A percentile compares a stretch with the other conserved stretches of the same genome.
Conservation (phyloP, 1,140 invertebrate genomes). For the Drosophila neocordata region DNA sequence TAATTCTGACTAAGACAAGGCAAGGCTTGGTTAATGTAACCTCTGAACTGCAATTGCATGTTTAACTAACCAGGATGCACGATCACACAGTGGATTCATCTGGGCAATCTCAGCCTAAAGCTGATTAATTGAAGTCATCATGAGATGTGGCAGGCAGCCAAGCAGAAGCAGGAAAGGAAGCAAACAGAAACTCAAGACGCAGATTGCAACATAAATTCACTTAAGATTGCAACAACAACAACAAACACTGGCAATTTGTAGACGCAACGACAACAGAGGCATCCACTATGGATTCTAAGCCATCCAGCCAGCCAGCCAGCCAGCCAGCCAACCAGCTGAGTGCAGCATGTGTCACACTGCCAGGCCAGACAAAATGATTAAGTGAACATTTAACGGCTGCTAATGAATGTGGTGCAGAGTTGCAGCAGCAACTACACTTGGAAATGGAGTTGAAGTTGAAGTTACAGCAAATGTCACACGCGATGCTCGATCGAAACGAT, state of each 20-base stretch:
- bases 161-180: slow-evolving; percentile 33
- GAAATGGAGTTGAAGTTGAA: slow-evolving; percentile 39
- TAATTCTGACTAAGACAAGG: no score
- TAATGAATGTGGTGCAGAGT: slow-evolving; percentile 77
- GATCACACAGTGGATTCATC: neutral
- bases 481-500: slow-evolving; percentile 43
- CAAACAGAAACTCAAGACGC: slow-evolving; percentile 16
- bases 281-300: slow-evolving; percentile 49
- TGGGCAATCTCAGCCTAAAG: slow-evolving; percentile 66
- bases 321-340: slow-evolving; percentile 52
- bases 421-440: slow-evolving; percentile 9
- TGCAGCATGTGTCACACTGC: slow-evolving; percentile 45
- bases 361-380: slow-evolving; percentile 59
- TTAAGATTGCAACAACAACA: slow-evolving; percentile 63
- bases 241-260: slow-evolving; percentile 53
- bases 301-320: slow-evolving; percentile 8
- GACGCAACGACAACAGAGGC: slow-evolving; percentile 41
- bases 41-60: slow-evolving; percentile 12
- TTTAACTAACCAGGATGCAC: slow-evolving; percentile 7
- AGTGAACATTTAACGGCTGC: slow-evolving; percentile 78
- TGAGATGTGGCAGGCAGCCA: slow-evolving; percentile 58
- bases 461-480: slow-evolving; percentile 73
- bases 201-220: slow-evolving; percentile 77
- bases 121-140: slow-evolving; percentile 80
- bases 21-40: neutral